Percentiles rank a stretch among this genome's conserved stretches.
These are phyloP conservation scores for Patiria pectinifera DNA, from an alignment of 53 echinoderm and acorn worm genomes.

Conservation along the genomic window DNA sequence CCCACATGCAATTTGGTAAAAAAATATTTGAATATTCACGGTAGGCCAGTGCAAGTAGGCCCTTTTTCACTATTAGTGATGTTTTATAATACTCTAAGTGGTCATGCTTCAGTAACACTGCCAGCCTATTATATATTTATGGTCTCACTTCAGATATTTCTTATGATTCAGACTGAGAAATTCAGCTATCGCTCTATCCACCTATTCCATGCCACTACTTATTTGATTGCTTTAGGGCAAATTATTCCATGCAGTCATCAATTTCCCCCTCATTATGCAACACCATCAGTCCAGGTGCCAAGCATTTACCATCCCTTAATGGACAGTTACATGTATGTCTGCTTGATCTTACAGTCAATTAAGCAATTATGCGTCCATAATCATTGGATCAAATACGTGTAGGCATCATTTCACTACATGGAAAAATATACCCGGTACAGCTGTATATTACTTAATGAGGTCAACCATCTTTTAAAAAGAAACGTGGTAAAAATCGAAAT, in stretches of 20 bases:
- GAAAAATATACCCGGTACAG: too few species aligned
- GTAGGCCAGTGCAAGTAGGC: too few species aligned
- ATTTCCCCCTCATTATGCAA: neutral
- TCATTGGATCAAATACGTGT: neutral
- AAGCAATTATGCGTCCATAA: neutral
- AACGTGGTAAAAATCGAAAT: too few species aligned
- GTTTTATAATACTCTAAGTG: too few species aligned
- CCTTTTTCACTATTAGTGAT: too few species aligned
- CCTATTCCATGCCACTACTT: too few species aligned
- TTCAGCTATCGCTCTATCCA: too few species aligned
- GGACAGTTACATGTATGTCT: slow-evolving; percentile 15
- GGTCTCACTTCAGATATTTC: neutral
- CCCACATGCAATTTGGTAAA: too few species aligned
- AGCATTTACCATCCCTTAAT: slow-evolving; percentile 4
- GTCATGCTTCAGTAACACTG: neutral
- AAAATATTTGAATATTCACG: too few species aligned
- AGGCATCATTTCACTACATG: neutral
- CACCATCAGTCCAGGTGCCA: neutral
- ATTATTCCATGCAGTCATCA: neutral
- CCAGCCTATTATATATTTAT: neutral
- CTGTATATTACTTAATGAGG: too few species aligned
- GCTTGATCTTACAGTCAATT: slow-evolving; percentile 9
- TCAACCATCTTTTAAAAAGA: too few species aligned
- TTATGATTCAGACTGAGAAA: neutral
- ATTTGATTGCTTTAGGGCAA: neutral